Percentiles rank a stretch among this genome's conserved stretches.
phyloP scores from a whole-genome alignment of 1,140 invertebrate species.

The Stegodyphus mimosarum region DNA sequence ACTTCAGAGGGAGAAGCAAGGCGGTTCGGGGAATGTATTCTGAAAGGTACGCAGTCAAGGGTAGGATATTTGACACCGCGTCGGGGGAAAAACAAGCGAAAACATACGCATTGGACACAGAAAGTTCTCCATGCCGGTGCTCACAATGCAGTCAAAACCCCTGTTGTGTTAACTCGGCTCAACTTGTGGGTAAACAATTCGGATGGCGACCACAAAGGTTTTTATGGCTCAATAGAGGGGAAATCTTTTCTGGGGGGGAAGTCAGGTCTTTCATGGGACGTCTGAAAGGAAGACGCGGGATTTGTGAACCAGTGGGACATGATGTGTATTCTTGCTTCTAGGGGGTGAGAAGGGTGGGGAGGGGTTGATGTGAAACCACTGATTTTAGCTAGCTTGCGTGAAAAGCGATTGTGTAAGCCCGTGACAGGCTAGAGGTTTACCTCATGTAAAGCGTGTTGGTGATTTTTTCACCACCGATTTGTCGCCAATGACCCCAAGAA shows the following conservation, averaged over 20 bases:
- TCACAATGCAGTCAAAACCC: conserved; percentile 59
- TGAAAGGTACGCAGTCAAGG: conserved; percentile 55
- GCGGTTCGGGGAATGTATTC: neutral
- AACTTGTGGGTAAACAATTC: conserved; percentile 60
- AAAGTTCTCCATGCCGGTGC: neutral
- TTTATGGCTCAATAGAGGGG: conserved; percentile 42
- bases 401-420: conserved; percentile 51
- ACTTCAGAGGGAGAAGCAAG: conserved; percentile 33
- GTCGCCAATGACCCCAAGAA: no score
- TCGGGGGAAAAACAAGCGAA: conserved; percentile 56
- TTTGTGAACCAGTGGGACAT: neutral
- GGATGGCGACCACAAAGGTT: conserved; percentile 51
- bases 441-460: neutral
- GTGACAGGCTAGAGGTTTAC: conserved; percentile 33
- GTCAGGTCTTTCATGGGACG: neutral
- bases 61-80: conserved; percentile 58
- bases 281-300: conserved; percentile 8
- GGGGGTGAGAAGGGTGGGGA: neutral
- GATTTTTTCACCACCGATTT: neutral
- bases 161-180: conserved; percentile 57
- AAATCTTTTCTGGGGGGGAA: neutral
- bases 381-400: conserved; percentile 40
- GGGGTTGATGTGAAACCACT: conserved; percentile 44
- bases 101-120: conserved; percentile 60
- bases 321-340: no score